Evolutionary conservation across 2,797 vertebrate genomes (phyloP), one percentile per base, ranked within the genome.

Genomic region (Ambastaia sidthimunki): DNA sequence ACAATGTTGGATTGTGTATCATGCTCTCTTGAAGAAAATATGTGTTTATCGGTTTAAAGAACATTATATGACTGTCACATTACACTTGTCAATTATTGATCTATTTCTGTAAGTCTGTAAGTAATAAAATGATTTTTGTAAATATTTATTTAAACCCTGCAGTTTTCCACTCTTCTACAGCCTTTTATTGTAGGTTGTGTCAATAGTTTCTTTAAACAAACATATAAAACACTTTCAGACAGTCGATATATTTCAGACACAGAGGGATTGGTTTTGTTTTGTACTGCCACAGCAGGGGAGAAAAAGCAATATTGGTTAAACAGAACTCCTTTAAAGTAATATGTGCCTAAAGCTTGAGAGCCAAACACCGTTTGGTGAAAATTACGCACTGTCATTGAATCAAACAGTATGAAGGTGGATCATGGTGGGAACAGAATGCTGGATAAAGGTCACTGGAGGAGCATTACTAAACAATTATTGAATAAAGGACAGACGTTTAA

Each of bases 321-420:
- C 62, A 81, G 50, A 34, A 52, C 68, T 66, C 12, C 44, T 78
- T 4, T 16, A 67, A 55, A 82, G 50, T 70, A 63, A 13, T 57
- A 65, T 34, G 69, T 37, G 65, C 76, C 25, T 7, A 48, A 65
- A 72, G 75, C 60, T 68, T 65, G 68, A 34, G 25, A 77, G 77
- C 12, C 50, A 34, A 71, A 67, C 16, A 47, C 47, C 77, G 79
- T 80, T 79, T 23, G 25, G 19, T 89, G 85, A 87, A 87, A 91
- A 90, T 90, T 71, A 90, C 84, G 75, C 23, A 76, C 82, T 83
- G 66, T 92, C 90, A 92, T 92, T 92, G 88, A 92, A 92, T 94
- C 84, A 90, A 89, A 88, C 89, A 87, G 88, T 86, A 82, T 86
- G 82, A 83, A 85, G 87, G 84, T 71, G 85, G 79, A 1, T 7